Conservation (phyloP, 2,797 vertebrate genomes). For the Pogonophryne albipinna region DNA sequence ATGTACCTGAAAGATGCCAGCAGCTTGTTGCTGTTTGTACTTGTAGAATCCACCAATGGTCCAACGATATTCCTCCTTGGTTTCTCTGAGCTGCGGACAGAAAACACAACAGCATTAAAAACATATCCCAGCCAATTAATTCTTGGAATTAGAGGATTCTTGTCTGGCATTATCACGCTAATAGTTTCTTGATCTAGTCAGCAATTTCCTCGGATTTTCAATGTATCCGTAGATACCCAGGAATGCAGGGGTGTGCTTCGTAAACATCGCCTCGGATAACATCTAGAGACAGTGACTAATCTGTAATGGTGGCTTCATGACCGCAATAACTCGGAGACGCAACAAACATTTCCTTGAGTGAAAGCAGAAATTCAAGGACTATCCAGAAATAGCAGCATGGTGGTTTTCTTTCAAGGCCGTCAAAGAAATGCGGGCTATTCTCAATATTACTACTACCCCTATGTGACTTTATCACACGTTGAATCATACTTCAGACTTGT, state of each 20-base stretch:
- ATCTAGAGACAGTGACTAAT: conserved; percentile 48
- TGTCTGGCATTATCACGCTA: not conserved
- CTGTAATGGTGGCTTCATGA: conserved; percentile 35
- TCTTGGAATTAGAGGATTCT: not conserved
- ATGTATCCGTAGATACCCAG: conserved; percentile 30
- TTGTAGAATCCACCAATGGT: conserved; percentile 1
- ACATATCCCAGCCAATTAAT: not conserved
- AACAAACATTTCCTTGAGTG: conserved; percentile 34
- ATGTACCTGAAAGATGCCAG: conserved; percentile 77
- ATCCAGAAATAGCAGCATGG: conserved; percentile 63
- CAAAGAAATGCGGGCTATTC: conserved; percentile 40
- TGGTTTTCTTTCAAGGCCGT: conserved; percentile 36
- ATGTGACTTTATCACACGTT: conserved; percentile 48
- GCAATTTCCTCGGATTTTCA: conserved; percentile 9
- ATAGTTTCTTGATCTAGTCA: not conserved
- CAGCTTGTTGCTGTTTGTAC: conserved; percentile 40
- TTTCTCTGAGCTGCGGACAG: conserved; percentile 69
- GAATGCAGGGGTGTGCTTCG: conserved; percentile 18
- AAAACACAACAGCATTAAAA: conserved; percentile 34
- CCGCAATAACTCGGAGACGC: conserved; percentile 24
- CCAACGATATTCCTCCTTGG: conserved; percentile 5
- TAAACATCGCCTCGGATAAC: conserved; percentile 41
- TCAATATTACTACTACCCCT: conserved; percentile 38
- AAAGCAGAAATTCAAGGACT: conserved; percentile 34
- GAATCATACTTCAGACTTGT: conserved; percentile 42